Base-by-base conservation (phyloP, 1,140 invertebrate species). In the Nomia melanderi region DNA sequence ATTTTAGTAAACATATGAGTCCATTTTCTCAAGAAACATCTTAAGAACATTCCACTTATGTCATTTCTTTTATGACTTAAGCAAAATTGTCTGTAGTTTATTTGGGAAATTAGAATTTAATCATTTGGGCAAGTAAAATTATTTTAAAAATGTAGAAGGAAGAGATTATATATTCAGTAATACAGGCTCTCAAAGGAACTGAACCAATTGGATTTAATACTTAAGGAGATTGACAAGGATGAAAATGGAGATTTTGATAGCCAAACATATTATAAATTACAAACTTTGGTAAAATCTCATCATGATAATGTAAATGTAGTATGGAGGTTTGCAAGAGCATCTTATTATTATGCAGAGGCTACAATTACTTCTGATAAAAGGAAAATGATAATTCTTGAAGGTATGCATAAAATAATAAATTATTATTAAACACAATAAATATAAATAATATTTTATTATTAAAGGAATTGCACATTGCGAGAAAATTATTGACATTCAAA, bases 271-370 rank as follows among this genome's bases (percentile, higher is more conserved):
- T 41, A 84, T 59, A 90, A 88, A 76, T 64, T 93, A 62, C 88
- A 90, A 84, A 86, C 83, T 75, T 79, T 93, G 73, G 72, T 86
- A 41, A 82, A 89, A 57, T 87, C 90, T 76, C 85, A 92, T 85
- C 89, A 90, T 25, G 82, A 91, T 77, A 89, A 93, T 88, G 81
- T 92, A 44, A 93, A 95, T 77, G 90, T 95, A 81, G 90, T 95
- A 53, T 97, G 96, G 95, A 92, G 96, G 83, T 89, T 96, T 54
- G 94, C 95, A 36, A 96, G 95, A 90, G 93, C 94, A 29, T 94
- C 94, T 85, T 93, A 94, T 87, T 88, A 93, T 82, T 90, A 94
- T 89, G 91, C 93, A 1, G 89, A 91, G 62, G 81, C 90, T 63
- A 86, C 89, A 64, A 90, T 92, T 57, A 90, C 95, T 86, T 80